Evolutionary conservation across 2,113 vertebrate species (phyloP).

Genomic region (Rhabdomys dilectus): DNA sequence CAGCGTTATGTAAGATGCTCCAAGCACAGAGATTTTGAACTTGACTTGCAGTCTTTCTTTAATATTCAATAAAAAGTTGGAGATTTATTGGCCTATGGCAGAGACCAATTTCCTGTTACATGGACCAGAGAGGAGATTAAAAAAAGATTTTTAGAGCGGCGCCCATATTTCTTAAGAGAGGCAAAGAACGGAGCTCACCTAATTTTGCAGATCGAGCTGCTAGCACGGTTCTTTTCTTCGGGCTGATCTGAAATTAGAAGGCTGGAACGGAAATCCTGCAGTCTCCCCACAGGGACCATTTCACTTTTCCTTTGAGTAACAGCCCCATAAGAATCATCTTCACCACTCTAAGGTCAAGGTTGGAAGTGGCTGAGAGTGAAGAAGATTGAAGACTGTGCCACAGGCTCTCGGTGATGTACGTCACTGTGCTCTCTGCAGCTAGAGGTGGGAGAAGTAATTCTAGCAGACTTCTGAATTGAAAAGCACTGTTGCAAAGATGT

Average conservation of each 20-base stretch:
- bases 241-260: constrained; percentile 77
- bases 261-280: constrained; percentile 59
- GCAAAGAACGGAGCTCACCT: constrained; percentile 62
- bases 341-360: constrained; percentile 61
- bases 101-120: constrained; percentile 74
- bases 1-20: constrained; percentile 52
- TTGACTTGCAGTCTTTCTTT: constrained; percentile 72
- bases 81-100: constrained; percentile 64
- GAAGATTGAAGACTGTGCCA: constrained; percentile 68
- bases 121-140: constrained; percentile 66
- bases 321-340: constrained; percentile 69
- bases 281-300: constrained; percentile 60
- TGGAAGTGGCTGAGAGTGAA: constrained; percentile 63
- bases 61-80: constrained; percentile 66
- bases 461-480: constrained; percentile 22
- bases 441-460: background rate
- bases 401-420: constrained; percentile 34
- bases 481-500: background rate
- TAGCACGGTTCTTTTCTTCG: constrained; percentile 44
- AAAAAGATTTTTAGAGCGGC: constrained; percentile 66
- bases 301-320: constrained; percentile 75
- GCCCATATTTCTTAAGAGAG: constrained; percentile 71
- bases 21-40: constrained; percentile 75
- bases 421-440: background rate
- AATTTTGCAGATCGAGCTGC: constrained; percentile 60